These are phyloP conservation scores for Melolontha melolontha DNA, from an alignment of 2,888 invertebrate genomes.

Conservation along the genomic window DNA sequence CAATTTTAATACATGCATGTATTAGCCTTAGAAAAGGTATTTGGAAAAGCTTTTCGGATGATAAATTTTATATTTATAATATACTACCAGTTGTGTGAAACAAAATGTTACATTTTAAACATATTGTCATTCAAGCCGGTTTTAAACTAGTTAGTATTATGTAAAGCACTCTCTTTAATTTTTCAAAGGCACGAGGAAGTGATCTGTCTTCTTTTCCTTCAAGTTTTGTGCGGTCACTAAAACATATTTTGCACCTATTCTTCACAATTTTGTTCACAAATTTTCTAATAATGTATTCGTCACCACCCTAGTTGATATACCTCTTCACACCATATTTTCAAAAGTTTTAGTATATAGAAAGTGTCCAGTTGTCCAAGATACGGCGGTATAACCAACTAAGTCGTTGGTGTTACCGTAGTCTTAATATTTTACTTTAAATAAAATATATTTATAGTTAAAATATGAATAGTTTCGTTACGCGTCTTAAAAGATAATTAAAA, in stretches of 20 bases:
- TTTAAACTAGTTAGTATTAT: conserved; percentile 47
- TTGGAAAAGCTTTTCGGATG: too few species aligned
- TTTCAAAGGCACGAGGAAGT: conserved; percentile 20
- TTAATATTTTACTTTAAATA: too few species aligned
- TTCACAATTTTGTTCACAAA: conserved; percentile 14
- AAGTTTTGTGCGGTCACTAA: conserved; percentile 26
- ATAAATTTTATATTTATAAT: too few species aligned
- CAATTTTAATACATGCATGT: too few species aligned
- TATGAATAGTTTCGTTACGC: too few species aligned
- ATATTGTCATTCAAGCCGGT: background rate
- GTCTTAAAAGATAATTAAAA: too few species aligned
- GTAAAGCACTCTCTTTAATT: conserved; percentile 49
- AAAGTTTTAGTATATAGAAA: conserved; percentile 37
- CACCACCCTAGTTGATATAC: conserved; percentile 41
- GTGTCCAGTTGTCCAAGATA: conserved; percentile 38
- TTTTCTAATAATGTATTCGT: conserved; percentile 10
- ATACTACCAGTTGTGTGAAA: too few species aligned
- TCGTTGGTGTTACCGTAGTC: too few species aligned
- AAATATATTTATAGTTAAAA: too few species aligned
- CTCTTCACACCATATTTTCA: conserved; percentile 34
- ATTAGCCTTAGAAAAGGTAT: too few species aligned
- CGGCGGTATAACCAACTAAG: conserved; percentile 38
- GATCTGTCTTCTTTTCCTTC: conserved; percentile 16
- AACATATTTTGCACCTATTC: conserved; percentile 30
- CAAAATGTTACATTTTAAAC: too few species aligned